Base-by-base conservation (phyloP, 2,888 invertebrate species). In the Clepsis dumicolana region DNA sequence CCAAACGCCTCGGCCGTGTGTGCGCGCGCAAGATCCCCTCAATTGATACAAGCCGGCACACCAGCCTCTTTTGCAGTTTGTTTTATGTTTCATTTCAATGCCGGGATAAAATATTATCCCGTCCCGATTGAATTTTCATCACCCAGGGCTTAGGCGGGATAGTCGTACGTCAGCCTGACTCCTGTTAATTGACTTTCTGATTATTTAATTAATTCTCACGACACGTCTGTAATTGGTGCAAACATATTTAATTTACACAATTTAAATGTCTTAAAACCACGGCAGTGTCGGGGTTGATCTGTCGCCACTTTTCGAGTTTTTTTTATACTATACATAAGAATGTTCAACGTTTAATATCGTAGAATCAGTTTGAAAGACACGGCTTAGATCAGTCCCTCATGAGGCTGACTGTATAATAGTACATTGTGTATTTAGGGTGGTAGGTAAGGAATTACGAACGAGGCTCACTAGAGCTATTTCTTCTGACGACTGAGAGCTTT, bases 121-220 rank as follows among this genome's bases (percentile, higher is more conserved):
- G 84, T 86, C 83, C 80, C 78, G 86, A 91, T 90, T 87, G 84
- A 86, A 87, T 87, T 86, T 86, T 84, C 89, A 86, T 86, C 89
- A 87, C 84, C 80, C 80, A 64, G 73, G 77, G 74, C 74, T 81
- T 77, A 80, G 80, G 78, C 80, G 80, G 82, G 78, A 80, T 76
- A 73, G 70, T 67, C 66, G 71, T 83, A 70, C 79, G 81, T 82
- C 82, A 76, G 71, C 65, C 54, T 73, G 82, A 76, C 80, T 77
- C 75, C 72, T 73, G 71, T 75, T 74, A 72, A 75, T 74, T 69
- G 63, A 61, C 57, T 68, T 64, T 68, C 38, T 29, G 52, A 68
- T 68, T 64, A 29, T 59, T 59, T 59, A 52, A 68, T 68, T 53
- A 64, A 68, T 59, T 41, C 8, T 29, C 18, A 38, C 18, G 14